A percentile compares a stretch with the other conserved stretches of the same genome.
Evolutionary conservation across 2,888 invertebrate species (phyloP).

Genomic region (Poecilus cupreus): DNA sequence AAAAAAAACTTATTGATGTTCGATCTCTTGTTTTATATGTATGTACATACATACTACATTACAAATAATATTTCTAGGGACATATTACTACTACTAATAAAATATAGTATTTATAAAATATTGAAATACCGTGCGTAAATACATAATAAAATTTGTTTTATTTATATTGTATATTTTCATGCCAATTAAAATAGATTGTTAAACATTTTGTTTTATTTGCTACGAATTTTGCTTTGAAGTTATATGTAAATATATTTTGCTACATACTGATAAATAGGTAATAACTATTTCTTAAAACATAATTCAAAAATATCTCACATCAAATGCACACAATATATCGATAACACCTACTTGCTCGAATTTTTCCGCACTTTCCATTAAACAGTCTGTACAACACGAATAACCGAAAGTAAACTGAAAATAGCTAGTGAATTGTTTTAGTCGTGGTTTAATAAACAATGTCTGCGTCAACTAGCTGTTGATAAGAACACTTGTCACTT

Average conservation of each 20-base stretch:
- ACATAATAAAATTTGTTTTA: too few relatives aligned
- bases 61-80: too few relatives aligned
- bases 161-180: background rate
- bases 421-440: too few relatives aligned
- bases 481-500: background rate
- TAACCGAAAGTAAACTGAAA: background rate
- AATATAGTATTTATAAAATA: background rate
- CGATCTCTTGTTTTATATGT: too few relatives aligned
- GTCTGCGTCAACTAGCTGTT: background rate
- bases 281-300: background rate
- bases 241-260: background rate
- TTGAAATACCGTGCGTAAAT: background rate
- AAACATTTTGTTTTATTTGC: background rate
- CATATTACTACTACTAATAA: too few relatives aligned
- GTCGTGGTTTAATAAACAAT: background rate
- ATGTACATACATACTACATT: too few relatives aligned
- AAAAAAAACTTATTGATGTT: too few relatives aligned
- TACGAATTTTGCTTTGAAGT: too few relatives aligned
- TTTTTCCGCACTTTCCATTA: conserved; percentile 1
- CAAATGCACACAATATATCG: background rate
- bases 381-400: background rate
- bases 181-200: background rate
- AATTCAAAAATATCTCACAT: background rate
- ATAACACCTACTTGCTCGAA: conserved; percentile 21
- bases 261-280: background rate